Base-by-base conservation (phyloP, 2,113 vertebrate species). In the Pluvianellus socialis region DNA sequence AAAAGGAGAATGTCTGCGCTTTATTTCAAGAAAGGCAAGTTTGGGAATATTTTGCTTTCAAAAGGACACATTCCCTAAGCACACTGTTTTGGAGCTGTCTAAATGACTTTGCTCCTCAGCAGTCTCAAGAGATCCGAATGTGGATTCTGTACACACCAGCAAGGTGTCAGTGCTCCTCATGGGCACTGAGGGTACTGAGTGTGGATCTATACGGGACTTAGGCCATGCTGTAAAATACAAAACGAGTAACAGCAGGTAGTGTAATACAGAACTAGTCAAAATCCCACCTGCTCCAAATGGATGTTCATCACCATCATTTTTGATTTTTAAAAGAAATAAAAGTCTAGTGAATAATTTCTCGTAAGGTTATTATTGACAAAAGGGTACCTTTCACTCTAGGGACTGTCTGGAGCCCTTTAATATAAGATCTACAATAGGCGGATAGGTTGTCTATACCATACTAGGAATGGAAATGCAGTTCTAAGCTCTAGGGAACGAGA, bases 151-250 rank as follows among this genome's bases (percentile, higher is more conserved):
- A 30, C 35, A 7, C 14, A 17, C 44, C 47, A 94, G 73, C 10
- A 52, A 68, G 40, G 52, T 12, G 40, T 23, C 32, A n/a, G 5
- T 4, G 28, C 70, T 75, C 26, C 47, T 67, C 30, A 13, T 24
- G 42, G 45, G 27, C 53, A 18, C 12, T 7, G 59, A 62, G 79
- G 24, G 20, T 27, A 50, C 26, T 7, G n/a, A 44, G 24, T 4
- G 4, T 22, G 35, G 33, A 42, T 52, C 44, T 35, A 0, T 33
- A 5, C 0, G 1, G n/a, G n/a, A 15, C 26, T 56, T 40, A 26
- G 30, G 23, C 42, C 66, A 52, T 62, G 16, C 28, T 56, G 10
- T 42, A 53, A 45, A 32, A 15, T 58, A 16, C n/a, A 79, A 28
- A 55, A 24, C 0, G 4, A 74, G 4, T 32, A 74, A 15, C 24